Evolutionary conservation across 2,113 vertebrate species (phyloP).

Genomic region (Cacatua alba): DNA sequence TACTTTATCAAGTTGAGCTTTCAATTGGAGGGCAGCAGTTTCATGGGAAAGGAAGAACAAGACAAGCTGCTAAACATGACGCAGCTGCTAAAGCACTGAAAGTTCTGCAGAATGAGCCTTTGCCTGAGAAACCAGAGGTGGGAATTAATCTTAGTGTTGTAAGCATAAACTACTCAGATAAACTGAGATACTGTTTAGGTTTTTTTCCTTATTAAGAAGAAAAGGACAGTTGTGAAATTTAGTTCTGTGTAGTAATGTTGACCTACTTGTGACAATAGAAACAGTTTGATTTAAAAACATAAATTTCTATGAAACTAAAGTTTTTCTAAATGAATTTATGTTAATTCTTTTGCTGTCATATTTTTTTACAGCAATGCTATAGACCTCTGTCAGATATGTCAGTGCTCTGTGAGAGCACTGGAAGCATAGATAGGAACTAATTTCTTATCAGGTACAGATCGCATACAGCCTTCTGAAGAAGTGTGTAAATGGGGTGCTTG

Average conservation of each 20-base stretch:
- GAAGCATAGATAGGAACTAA: conserved; percentile 34
- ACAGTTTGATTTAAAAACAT: neutral
- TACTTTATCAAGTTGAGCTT: conserved; percentile 96
- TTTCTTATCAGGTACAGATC: conserved; percentile 17
- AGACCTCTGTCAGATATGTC: conserved; percentile 23
- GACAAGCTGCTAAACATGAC: conserved; percentile 94
- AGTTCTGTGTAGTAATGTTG: neutral
- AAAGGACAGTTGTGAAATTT: neutral
- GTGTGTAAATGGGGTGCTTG: neutral
- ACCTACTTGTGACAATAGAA: neutral
- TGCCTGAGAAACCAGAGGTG: conserved; percentile 89
- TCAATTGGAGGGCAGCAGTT: conserved; percentile 96
- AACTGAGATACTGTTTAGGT: neutral
- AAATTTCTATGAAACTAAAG: neutral
- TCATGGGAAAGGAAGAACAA: conserved; percentile 93
- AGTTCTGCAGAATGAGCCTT: conserved; percentile 91
- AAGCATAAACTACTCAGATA: neutral
- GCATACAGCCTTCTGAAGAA: neutral
- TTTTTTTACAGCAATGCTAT: conserved; percentile 49
- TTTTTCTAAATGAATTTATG: neutral
- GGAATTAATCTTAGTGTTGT: conserved; percentile 31
- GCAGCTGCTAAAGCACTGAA: conserved; percentile 93
- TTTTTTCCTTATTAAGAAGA: neutral
- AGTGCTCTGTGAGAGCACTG: neutral
- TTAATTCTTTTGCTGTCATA: conserved; percentile 29